Conservation (phyloP, 2,797 vertebrate genomes). For the Ara ararauna region DNA sequence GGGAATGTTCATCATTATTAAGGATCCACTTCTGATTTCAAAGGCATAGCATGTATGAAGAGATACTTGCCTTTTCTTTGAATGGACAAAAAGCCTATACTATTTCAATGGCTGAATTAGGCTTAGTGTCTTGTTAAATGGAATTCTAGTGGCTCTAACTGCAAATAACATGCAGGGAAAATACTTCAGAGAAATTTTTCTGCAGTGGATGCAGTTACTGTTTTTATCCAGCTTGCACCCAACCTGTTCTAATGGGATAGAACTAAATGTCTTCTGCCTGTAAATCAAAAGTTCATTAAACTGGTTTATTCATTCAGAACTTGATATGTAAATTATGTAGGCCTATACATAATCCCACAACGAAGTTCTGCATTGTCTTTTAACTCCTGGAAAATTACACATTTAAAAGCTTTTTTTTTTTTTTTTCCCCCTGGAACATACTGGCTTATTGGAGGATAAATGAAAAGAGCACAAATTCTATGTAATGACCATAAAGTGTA, state of each 20-base stretch:
- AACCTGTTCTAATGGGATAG: not conserved
- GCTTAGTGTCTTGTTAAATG: not conserved
- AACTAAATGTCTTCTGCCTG: not conserved
- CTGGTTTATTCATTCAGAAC: not conserved
- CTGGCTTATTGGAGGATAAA: not conserved
- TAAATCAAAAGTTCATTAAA: not conserved
- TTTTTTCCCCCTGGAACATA: not conserved
- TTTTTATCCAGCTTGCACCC: not conserved
- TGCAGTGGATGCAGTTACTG: not conserved
- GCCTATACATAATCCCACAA: not conserved
- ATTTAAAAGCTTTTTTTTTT: not conserved
- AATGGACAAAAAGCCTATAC: not conserved
- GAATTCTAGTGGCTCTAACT: not conserved
- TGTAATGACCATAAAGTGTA: not conserved
- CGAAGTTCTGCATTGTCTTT: not conserved
- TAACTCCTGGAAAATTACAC: not conserved
- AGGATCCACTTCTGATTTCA: not conserved
- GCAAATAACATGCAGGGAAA: not conserved
- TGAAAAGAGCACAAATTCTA: not conserved
- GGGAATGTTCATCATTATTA: not conserved
- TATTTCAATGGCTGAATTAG: not conserved
- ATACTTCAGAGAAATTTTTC: not conserved
- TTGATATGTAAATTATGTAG: not conserved
- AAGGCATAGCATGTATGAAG: not conserved
- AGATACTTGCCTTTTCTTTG: not conserved